Conservation (phyloP, 2,797 vertebrate genomes). For the Rallus crepitans region DNA sequence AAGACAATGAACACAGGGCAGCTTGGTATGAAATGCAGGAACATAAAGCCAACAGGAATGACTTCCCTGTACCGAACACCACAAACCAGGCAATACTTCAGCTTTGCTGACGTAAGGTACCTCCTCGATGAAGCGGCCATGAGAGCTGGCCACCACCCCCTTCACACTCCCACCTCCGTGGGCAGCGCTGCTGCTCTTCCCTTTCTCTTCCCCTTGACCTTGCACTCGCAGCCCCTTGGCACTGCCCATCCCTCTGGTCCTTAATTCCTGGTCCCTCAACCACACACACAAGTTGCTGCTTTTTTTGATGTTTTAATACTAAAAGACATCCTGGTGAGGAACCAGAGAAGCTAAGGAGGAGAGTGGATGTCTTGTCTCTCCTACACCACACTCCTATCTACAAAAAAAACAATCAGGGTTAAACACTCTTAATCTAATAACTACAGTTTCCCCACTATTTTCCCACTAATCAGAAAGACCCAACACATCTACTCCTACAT, state of each 20-base stretch:
- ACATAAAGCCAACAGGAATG: neutral
- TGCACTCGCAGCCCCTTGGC: neutral
- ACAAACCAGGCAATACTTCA: neutral
- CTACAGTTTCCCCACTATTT: neutral
- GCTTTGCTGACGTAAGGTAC: neutral
- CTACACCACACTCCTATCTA: neutral
- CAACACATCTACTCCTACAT: neutral
- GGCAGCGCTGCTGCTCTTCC: neutral
- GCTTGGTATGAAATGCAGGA: neutral
- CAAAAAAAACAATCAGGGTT: neutral
- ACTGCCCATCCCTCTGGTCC: neutral
- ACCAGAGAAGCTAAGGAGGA: neutral
- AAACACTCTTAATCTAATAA: neutral
- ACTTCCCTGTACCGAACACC: neutral
- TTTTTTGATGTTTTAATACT: neutral
- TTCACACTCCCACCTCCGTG: neutral
- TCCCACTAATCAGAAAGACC: neutral
- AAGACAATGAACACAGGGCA: neutral
- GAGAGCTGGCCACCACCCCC: neutral
- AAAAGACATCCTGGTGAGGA: neutral
- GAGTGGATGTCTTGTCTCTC: neutral
- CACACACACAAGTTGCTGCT: rapidly evolving
- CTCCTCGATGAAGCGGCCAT: neutral
- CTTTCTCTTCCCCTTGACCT: neutral
- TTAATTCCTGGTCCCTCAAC: neutral